A percentile compares a stretch with the other conserved stretches of the same genome.
These are phyloP conservation scores for Ochropacha duplaris DNA, from an alignment of 2,888 invertebrate genomes.

Conservation along the genomic window DNA sequence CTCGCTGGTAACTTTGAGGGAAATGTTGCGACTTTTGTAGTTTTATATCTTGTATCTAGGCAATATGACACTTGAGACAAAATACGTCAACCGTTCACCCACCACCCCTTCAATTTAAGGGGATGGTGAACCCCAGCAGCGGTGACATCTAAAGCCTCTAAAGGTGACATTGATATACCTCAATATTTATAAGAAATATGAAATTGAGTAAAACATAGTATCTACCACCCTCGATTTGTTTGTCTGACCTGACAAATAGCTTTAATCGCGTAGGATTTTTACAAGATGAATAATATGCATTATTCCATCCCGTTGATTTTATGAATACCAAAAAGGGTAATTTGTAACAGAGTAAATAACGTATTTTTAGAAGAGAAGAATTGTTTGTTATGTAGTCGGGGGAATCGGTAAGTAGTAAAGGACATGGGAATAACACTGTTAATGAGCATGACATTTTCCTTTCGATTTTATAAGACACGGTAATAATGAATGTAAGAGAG, in stretches of 20 bases:
- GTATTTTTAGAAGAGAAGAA: too few relatives aligned
- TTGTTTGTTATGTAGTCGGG: too few relatives aligned
- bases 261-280: background rate
- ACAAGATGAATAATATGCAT: background rate
- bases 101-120: background rate
- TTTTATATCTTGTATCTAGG: background rate
- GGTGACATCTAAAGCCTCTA: background rate
- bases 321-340: background rate
- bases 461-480: too few relatives aligned
- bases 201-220: background rate
- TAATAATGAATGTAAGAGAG: too few relatives aligned
- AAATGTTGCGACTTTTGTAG: slow-evolving; percentile 14
- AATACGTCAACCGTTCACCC: background rate
- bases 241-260: background rate
- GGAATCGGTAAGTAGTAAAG: too few relatives aligned
- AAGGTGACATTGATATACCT: background rate
- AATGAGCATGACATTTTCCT: too few relatives aligned
- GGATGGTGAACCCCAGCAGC: background rate
- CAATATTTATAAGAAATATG: background rate
- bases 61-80: background rate
- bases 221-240: background rate
- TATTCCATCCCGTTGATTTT: background rate
- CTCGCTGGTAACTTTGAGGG: background rate
- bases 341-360: too few relatives aligned
- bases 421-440: too few relatives aligned